Evolutionary conservation across 2,888 invertebrate genomes (phyloP).

Genomic region (Dolomedes plantarius): DNA sequence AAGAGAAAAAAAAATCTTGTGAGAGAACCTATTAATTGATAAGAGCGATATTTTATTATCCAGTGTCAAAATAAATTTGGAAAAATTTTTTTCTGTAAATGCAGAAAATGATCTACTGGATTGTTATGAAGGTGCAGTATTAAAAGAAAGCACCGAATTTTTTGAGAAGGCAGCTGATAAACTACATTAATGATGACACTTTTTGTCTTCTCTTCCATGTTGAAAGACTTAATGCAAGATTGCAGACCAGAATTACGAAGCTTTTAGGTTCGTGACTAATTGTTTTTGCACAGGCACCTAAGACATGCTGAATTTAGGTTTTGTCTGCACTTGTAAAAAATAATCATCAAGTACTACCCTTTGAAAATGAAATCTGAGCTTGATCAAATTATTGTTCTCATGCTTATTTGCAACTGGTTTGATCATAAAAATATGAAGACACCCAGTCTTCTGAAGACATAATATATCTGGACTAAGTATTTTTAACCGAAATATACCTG

Average conservation of each 20-base stretch:
- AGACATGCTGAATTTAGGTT: slow-evolving; percentile 68
- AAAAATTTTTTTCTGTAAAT: slow-evolving; percentile 53
- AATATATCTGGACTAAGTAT: slow-evolving; percentile 39
- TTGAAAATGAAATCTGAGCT: slow-evolving; percentile 44
- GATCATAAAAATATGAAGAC: slow-evolving; percentile 29
- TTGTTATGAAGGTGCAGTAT: slow-evolving; percentile 62
- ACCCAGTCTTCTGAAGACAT: slow-evolving; percentile 36
- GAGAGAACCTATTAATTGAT: slow-evolving; percentile 54
- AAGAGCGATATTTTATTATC: slow-evolving; percentile 64
- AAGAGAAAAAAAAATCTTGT: slow-evolving; percentile 34
- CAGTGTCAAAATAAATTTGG: slow-evolving; percentile 61
- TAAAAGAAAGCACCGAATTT: slow-evolving; percentile 51
- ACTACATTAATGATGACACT: slow-evolving; percentile 63
- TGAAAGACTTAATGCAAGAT: slow-evolving; percentile 58
- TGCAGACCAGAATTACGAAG: slow-evolving; percentile 61
- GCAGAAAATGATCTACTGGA: slow-evolving; percentile 40
- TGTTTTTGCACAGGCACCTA: slow-evolving; percentile 69
- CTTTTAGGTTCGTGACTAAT: slow-evolving; percentile 64
- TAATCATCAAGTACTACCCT: slow-evolving; percentile 26
- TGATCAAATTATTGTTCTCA: slow-evolving; percentile 60
- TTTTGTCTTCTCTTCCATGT: slow-evolving; percentile 66
- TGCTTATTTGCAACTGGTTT: slow-evolving; percentile 68
- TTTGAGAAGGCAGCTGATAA: slow-evolving; percentile 68
- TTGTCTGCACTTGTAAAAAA: slow-evolving; percentile 64
- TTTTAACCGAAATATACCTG: slow-evolving; percentile 42